Evolutionary conservation across 2,888 invertebrate species (phyloP).

Genomic region (Phorcus lineatus): DNA sequence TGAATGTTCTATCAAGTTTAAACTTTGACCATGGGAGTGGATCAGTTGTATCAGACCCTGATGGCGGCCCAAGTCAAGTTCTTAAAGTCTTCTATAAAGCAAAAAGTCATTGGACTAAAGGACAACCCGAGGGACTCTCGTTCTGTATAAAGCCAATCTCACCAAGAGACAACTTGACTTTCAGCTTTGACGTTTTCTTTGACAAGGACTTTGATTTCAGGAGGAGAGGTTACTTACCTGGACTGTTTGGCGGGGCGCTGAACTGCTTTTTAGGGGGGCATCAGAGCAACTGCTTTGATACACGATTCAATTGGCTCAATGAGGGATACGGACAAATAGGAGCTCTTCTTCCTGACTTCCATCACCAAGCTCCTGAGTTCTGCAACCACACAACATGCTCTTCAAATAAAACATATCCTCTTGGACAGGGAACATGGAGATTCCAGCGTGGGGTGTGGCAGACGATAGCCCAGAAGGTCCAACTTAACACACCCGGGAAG

Average conservation of each 20-base stretch:
- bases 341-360: conserved; percentile 42
- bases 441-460: conserved; percentile 45
- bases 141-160: conserved; percentile 43
- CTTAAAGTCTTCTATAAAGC: conserved; percentile 9
- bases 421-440: conserved; percentile 36
- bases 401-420: conserved; percentile 17
- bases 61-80: background rate
- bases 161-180: conserved; percentile 28
- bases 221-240: conserved; percentile 54
- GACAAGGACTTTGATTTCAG: conserved; percentile 25
- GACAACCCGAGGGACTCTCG: conserved; percentile 42
- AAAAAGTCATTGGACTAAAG: background rate
- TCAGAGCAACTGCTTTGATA: conserved; percentile 51
- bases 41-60: conserved; percentile 34
- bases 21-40: conserved; percentile 39
- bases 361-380: conserved; percentile 4
- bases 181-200: conserved; percentile 42
- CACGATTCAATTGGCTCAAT: conserved; percentile 55
- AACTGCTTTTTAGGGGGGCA: conserved; percentile 50
- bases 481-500: conserved; percentile 44
- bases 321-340: conserved; percentile 54
- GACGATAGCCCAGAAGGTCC: conserved; percentile 49
- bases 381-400: conserved; percentile 21
- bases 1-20: no score
- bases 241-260: conserved; percentile 47